Evolutionary conservation across 2,888 invertebrate genomes (phyloP), one percentile per base, ranked within the genome.

Genomic region (Sisyra terminalis): DNA sequence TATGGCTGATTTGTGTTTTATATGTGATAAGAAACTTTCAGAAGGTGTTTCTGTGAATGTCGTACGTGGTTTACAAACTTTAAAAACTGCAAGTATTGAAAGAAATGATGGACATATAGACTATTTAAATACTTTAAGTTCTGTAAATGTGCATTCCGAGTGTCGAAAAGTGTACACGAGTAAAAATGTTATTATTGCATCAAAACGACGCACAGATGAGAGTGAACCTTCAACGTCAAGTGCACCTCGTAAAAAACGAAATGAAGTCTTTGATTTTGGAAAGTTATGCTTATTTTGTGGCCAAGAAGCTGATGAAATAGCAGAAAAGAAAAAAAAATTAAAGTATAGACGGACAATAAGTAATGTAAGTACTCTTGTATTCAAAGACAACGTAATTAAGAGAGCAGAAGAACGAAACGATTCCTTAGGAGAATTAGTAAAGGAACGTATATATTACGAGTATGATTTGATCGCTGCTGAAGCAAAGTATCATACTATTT

Each of bases 401-500:
- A 52, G 35, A 53, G 52, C 53, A 51, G 51, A 52, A 51, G 51
- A 53, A 53, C 53, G 52, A 39, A 48, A 46, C 34, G 53, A 54
- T 54, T 45, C 46, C 46, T 52, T 54, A 40, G 53, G 54, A 51
- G 50, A 53, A 48, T 49, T 52, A 47, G 49, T 56, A 38, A 54
- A 52, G 46, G 48, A 49, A 45, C 51, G 55, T 51, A 48, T 54
- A 52, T 11, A 34, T 50, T 50, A 44, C 31, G 46, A 50, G 49
- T 49, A 50, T 51, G 53, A 56, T 17, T 42, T 45, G 40, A 29
- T 44, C 8, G 49, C 50, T 42, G 50, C 46, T 46, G 50, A 51
- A 49, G 51, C 55, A 51, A 58, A 55, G 48, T 57, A 57, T 47
- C 58, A 58, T 52, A 46, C 51, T 48, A 44, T 48, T 53, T 58